Evolutionary conservation across 2,888 invertebrate species (phyloP).

Genomic region (Eupithecia inturbata): DNA sequence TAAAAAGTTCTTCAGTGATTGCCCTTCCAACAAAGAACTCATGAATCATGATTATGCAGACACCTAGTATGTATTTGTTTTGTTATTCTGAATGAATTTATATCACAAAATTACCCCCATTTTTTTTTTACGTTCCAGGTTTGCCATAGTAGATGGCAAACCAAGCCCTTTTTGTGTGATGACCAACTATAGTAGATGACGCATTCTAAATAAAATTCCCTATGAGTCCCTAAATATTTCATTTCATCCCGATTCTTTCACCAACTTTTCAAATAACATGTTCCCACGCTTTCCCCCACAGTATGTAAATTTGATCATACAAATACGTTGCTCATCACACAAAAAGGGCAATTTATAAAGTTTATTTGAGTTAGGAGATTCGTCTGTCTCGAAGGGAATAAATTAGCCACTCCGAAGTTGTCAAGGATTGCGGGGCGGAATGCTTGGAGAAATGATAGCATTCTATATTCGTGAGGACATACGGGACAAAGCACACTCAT

Average conservation of each 20-base stretch:
- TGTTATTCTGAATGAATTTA: too few relatives aligned
- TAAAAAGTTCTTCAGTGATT: too few relatives aligned
- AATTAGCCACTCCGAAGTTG: constrained; percentile 39
- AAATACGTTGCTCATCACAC: constrained; percentile 8
- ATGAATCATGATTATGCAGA: too few relatives aligned
- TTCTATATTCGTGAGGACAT: constrained; percentile 14
- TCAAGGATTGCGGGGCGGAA: constrained; percentile 37
- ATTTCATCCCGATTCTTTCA: background rate
- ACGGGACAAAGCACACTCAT: constrained; percentile 1
- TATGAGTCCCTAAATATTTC: background rate
- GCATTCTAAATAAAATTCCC: background rate
- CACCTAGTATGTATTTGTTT: too few relatives aligned
- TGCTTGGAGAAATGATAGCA: constrained; percentile 28
- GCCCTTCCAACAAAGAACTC: too few relatives aligned
- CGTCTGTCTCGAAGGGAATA: constrained; percentile 42
- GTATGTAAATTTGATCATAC: constrained; percentile 13
- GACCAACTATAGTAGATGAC: too few relatives aligned
- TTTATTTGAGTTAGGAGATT: constrained; percentile 37
- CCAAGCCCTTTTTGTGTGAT: too few relatives aligned
- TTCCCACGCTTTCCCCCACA: background rate
- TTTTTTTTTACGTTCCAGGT: too few relatives aligned
- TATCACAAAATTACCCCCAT: too few relatives aligned
- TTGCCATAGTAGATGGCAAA: too few relatives aligned
- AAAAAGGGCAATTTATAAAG: constrained; percentile 40
- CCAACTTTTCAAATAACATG: constrained; percentile 6